These are phyloP conservation scores for Hemibagrus guttatus DNA, from an alignment of 2,797 vertebrate genomes.

Conservation along the genomic window DNA sequence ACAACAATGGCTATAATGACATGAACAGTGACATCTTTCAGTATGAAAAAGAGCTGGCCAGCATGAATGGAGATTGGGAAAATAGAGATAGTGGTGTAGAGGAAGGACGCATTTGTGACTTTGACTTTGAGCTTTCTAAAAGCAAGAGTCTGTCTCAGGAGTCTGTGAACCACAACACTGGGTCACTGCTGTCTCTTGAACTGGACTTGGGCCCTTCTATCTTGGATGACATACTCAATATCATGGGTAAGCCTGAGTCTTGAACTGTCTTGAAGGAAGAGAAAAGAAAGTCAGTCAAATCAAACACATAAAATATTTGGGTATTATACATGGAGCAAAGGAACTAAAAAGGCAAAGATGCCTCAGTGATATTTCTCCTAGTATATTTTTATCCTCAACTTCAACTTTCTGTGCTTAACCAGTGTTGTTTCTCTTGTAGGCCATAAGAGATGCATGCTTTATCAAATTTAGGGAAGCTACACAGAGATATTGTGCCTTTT, in stretches of 20 bases:
- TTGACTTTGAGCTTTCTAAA: slow-evolving; percentile 82
- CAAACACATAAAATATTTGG: slow-evolving; percentile 47
- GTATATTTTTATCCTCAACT: slow-evolving; percentile 69
- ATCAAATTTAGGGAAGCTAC: slow-evolving; percentile 65
- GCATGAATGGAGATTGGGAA: slow-evolving; percentile 84
- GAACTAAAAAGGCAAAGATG: slow-evolving; percentile 64
- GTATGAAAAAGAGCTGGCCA: slow-evolving; percentile 83
- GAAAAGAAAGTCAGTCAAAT: slow-evolving; percentile 65
- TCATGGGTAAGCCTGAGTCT: slow-evolving; percentile 89
- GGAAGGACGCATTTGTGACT: slow-evolving; percentile 78
- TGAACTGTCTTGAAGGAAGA: slow-evolving; percentile 66
- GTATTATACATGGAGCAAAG: slow-evolving; percentile 66
- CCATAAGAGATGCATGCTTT: slow-evolving; percentile 73
- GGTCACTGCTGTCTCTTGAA: slow-evolving; percentile 92
- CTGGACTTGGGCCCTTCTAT: slow-evolving; percentile 97
- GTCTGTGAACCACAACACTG: slow-evolving; percentile 85
- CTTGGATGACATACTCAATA: slow-evolving; percentile 96
- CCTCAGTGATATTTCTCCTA: slow-evolving; percentile 41
- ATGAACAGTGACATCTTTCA: slow-evolving; percentile 61
- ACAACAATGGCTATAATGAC: slow-evolving; percentile 60
- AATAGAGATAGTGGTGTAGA: slow-evolving; percentile 86
- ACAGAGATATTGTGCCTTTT: slow-evolving; percentile 73
- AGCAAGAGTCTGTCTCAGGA: slow-evolving; percentile 84
- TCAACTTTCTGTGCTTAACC: slow-evolving; percentile 46
- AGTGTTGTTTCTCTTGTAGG: slow-evolving; percentile 63